Conservation (phyloP, 1,140 invertebrate genomes). For the Dolichoris vasculosae region DNA sequence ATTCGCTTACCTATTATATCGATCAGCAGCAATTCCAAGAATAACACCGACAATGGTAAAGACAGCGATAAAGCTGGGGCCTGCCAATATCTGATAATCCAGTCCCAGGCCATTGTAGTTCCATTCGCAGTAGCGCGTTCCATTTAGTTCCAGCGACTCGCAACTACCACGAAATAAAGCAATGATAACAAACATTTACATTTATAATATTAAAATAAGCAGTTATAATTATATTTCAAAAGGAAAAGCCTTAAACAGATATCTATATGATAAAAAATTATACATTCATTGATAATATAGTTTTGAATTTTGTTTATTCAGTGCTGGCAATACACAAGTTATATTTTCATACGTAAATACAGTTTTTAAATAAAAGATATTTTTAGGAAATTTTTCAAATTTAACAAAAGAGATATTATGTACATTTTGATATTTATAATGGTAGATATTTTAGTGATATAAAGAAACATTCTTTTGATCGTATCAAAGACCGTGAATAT, state of each 20-base stretch:
- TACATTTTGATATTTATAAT: neutral
- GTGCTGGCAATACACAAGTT: too few species aligned
- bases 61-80: constrained; percentile 92
- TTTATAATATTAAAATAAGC: neutral
- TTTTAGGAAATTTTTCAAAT: neutral
- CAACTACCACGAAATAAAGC: constrained; percentile 74
- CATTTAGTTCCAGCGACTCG: constrained; percentile 79
- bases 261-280: neutral
- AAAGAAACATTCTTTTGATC: too few species aligned
- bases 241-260: neutral
- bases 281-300: neutral
- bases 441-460: too few species aligned
- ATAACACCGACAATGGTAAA: constrained; percentile 91
- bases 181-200: neutral
- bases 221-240: neutral
- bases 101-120: constrained; percentile 93
- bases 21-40: constrained; percentile 90
- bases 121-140: constrained; percentile 88
- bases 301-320: too few species aligned
- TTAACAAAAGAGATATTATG: neutral
- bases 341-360: neutral
- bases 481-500: too few species aligned
- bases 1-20: constrained; percentile 75
- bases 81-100: constrained; percentile 93
- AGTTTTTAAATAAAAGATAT: neutral